Base-by-base conservation (phyloP, 2,888 invertebrate genomes). In the Caenorhabditis parvicauda region DNA sequence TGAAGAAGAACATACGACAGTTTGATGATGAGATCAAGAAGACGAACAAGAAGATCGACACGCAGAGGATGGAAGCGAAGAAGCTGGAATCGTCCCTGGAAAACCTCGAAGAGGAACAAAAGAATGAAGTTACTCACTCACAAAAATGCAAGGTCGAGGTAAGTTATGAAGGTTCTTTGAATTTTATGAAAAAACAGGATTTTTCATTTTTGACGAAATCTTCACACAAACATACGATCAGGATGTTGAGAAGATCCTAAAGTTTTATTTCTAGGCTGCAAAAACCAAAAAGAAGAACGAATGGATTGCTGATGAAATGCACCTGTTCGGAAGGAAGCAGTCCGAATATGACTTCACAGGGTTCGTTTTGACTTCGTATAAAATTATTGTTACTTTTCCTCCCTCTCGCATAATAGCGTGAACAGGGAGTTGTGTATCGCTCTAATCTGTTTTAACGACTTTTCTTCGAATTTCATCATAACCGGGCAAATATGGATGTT, bases 241-340 rank as follows among this genome's bases (percentile, higher is more conserved):
- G n/a, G 51, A 54, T 22, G 24, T 35, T 1, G 54, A 48, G 21
- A 47, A 46, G 12, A 9, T n/a, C 0, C 28, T 50, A 22, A 21
- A 24, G 35, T 42, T 27, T 27, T 24, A 35, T n/a, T n/a, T n/a
- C 2, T 41, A 57, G 41, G 41, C 32, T 5, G 24, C 21, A 9
- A 41, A 47, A 28, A 17, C 45, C 25, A 52, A 56, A 14, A 56
- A 54, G 39, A 56, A 58, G 43, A 21, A 19, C 17, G 54, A 70
- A 76, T 93, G 92, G 92, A 89, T 92, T 42, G 82, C 83, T 0
- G 86, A 88, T 45, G 91, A 92, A 79, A 86, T 87, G 71, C 86
- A 87, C 63, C 89, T 87, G 82, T 92, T 92, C 82, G 90, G 90
- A 32, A 77, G 82, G 58, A 71, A 81, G 7, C 83, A 83, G 60